Evolutionary conservation across 37 sponge, comb jelly and placozoan species (phyloP).

Genomic region (Diacarnus erythraeanus): DNA sequence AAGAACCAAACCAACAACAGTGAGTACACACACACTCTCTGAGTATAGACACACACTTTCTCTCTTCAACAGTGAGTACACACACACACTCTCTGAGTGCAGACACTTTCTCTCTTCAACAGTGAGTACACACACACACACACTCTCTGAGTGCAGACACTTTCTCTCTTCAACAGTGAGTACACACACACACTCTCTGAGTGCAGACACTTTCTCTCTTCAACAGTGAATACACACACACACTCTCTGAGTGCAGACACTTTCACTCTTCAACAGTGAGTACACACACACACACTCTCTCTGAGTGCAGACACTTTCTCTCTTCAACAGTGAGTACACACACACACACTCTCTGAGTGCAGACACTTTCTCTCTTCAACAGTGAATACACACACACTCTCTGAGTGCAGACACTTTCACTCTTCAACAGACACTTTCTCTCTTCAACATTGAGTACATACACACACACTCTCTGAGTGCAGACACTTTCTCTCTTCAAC

Average conservation of each 20-base stretch:
- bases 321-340: slow-evolving; percentile 45
- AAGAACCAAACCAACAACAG: slow-evolving; percentile 46
- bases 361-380: slow-evolving; percentile 32
- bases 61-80: background rate
- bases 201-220: no score
- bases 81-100: no score
- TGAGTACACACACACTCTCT: slow-evolving; percentile 10
- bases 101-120: no score
- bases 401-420: no score
- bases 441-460: slow-evolving; percentile 52
- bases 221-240: slow-evolving; percentile 41
- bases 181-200: background rate
- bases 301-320: no score
- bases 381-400: slow-evolving; percentile 18
- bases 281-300: background rate
- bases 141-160: no score
- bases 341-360: no score
- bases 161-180: slow-evolving; percentile 51
- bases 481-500: slow-evolving; percentile 7
- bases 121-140: slow-evolving; percentile 25
- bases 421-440: no score
- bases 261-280: slow-evolving; percentile 74
- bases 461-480: slow-evolving; percentile 10
- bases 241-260: no score
- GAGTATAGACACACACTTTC: background rate